Evolutionary conservation across 2,113 vertebrate genomes (phyloP).

Genomic region (Madoqua kirkii): DNA sequence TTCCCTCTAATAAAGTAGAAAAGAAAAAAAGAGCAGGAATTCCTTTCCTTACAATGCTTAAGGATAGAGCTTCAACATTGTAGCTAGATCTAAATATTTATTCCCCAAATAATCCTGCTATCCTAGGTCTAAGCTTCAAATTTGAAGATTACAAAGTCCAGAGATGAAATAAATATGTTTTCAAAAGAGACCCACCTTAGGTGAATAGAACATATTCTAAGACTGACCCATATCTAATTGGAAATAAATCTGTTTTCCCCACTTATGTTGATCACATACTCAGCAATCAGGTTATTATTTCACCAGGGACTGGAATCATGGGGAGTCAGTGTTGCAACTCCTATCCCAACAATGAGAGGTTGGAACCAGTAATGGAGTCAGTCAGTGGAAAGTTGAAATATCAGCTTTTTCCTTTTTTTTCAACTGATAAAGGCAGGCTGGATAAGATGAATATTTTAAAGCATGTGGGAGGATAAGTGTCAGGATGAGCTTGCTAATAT

Average conservation of each 20-base stretch:
- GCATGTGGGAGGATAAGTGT: not conserved
- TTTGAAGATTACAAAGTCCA: not conserved
- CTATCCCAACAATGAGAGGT: not conserved
- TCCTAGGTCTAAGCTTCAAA: not conserved
- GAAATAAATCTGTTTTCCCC: not conserved
- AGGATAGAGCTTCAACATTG: not conserved
- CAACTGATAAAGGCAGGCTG: not conserved
- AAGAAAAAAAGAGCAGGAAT: not conserved
- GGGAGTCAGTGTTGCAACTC: not conserved
- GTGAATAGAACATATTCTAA: not conserved
- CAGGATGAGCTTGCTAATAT: slow-evolving; percentile 39
- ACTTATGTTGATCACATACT: not conserved
- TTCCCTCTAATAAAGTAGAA: not conserved
- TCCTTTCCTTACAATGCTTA: not conserved
- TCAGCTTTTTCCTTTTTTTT: not conserved
- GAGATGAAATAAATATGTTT: not conserved
- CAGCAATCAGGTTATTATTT: not conserved
- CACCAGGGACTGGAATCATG: not conserved
- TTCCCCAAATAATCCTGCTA: not conserved
- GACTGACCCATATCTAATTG: not conserved
- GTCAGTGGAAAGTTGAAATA: not conserved
- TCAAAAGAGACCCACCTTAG: not conserved
- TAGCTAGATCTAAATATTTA: not conserved
- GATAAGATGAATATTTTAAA: not conserved
- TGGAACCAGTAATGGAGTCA: not conserved